phyloP scores from a whole-genome alignment of 1,140 invertebrate species.

The Bathynomus jamesi region DNA sequence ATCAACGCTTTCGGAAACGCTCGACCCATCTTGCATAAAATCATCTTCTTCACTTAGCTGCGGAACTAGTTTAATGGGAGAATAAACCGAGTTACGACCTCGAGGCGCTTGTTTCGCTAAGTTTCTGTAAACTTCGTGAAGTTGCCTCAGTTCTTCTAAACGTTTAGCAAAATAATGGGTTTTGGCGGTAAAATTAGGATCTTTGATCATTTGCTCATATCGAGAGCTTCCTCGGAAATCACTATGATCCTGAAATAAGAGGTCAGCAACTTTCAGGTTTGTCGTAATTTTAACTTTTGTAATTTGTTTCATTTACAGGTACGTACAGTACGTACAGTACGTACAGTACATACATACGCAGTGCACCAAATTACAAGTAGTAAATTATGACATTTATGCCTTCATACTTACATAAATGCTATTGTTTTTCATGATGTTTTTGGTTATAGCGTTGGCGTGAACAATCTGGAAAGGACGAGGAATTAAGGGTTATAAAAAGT shows the following conservation, averaged over 20 bases:
- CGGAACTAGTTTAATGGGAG: constrained; percentile 11
- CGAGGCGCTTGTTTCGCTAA: constrained; percentile 34
- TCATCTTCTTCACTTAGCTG: constrained; percentile 14
- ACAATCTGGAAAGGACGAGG: too few species aligned
- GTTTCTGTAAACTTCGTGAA: constrained; percentile 34
- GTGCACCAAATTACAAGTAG: too few species aligned
- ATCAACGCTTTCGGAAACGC: constrained; percentile 17
- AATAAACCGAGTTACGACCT: constrained; percentile 21
- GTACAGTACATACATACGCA: too few species aligned
- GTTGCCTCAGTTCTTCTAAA: constrained; percentile 29
- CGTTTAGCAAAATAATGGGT: constrained; percentile 35
- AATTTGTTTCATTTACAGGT: too few species aligned
- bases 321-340: too few species aligned
- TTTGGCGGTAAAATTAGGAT: constrained; percentile 35
- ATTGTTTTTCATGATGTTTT: not conserved
- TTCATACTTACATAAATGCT: not conserved
- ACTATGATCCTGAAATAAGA: not conserved
- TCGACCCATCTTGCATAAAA: not conserved
- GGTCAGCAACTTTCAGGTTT: too few species aligned
- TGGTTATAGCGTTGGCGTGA: not conserved
- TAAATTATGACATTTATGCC: not conserved
- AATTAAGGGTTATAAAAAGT: too few species aligned
- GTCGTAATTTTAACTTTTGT: too few species aligned
- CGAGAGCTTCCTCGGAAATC: constrained; percentile 13
- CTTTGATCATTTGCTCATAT: constrained; percentile 35